Evolutionary conservation across 2,113 vertebrate species (phyloP).

Genomic region (Nannobrachium achirus): DNA sequence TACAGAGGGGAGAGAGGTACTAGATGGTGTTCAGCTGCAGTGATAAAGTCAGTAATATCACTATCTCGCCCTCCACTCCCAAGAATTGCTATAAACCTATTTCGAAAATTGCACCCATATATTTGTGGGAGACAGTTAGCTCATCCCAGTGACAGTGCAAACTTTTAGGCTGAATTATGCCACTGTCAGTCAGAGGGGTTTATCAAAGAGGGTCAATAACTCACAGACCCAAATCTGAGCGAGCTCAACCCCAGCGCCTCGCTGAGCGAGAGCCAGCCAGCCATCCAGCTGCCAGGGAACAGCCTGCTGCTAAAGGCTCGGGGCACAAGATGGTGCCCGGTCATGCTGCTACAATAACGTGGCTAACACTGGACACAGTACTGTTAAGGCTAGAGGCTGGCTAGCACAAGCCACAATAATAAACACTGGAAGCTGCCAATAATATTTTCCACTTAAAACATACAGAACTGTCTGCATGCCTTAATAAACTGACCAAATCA

Average conservation of each 20-base stretch:
- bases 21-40: constrained; percentile 73
- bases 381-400: constrained; percentile 9
- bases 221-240: constrained; percentile 70
- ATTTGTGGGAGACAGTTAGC: constrained; percentile 78
- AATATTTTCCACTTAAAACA: neutral
- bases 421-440: neutral
- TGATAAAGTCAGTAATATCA: constrained; percentile 85
- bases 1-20: constrained; percentile 61
- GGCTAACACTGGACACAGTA: constrained; percentile 19
- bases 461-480: no score
- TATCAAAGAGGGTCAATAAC: constrained; percentile 81
- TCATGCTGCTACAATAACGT: constrained; percentile 17
- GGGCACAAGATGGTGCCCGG: constrained; percentile 70
- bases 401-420: constrained; percentile 1
- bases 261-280: constrained; percentile 34
- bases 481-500: no score
- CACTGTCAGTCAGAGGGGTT: constrained; percentile 76
- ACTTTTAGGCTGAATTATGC: constrained; percentile 82
- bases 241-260: constrained; percentile 28
- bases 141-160: constrained; percentile 79
- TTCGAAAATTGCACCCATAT: constrained; percentile 83
- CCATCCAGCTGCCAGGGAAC: constrained; percentile 47
- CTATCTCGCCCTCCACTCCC: constrained; percentile 80
- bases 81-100: constrained; percentile 85
- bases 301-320: constrained; percentile 53